Base-by-base conservation (phyloP, 1,140 invertebrate genomes). In the Pinna nobilis region DNA sequence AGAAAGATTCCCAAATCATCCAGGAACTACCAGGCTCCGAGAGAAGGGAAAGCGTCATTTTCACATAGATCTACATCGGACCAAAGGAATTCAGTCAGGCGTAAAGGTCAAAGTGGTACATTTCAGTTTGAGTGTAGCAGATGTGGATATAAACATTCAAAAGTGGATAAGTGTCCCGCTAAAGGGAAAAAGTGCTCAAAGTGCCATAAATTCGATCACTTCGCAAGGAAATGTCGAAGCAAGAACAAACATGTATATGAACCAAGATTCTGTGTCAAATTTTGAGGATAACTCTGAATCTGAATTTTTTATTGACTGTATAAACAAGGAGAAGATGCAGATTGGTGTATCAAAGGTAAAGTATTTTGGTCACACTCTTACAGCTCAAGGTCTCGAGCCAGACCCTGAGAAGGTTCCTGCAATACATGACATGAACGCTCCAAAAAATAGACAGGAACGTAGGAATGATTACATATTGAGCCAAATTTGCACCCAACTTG, bases 351-450 rank as follows among this genome's bases (percentile, higher is more conserved):
- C 61, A 20, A 20, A 28, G 37, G 28, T 49, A 18, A 30, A 64
- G 47, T 88, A 85, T 69, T 81, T 89, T 74, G 89, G 88, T 13
- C 20, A 33, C 61, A 25, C 44, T 11, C 25, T 33, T 25, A 20
- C 35, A 25, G 49, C 49, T 25, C 20, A 51, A 25, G 49, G 28
- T 20, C 4, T 28, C 32, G 51, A 28, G 30, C 25, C 64, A 30
- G 23, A 53, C 25, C 23, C 33, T 50, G 30, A 65, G 3, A 30
- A 32, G 32, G 25, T 33, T 37, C 20, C 18, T n/a, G 30, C 60
- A 37, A 28, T 28, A n/a, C 13, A 65, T 7, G 33, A 23, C 33
- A 28, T 47, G 39, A 11, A 32, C n/a, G 35, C 49, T 18, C 4
- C 49, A 4, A n/a, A 18, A 51, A 51, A 51, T 51, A 20, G 49